Percentiles rank a stretch among this genome's conserved stretches.
Evolutionary conservation across 2,888 invertebrate genomes (phyloP).

Genomic region (Deroplatys truncata): DNA sequence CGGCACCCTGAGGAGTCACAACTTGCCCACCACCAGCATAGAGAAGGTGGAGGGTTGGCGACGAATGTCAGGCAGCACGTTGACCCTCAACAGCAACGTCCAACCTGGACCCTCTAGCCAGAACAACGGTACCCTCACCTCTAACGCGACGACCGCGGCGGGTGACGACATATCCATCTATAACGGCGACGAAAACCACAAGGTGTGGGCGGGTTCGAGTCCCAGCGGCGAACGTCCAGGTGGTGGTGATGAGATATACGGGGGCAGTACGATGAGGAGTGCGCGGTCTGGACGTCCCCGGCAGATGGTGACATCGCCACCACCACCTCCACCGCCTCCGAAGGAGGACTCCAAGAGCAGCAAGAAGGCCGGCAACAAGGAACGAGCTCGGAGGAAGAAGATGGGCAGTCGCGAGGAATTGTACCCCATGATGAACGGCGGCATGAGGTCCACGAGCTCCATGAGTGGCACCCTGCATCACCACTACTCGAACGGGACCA

Average conservation of each 20-base stretch:
- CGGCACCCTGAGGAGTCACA: conserved; percentile 48
- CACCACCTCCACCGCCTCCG: conserved; percentile 71
- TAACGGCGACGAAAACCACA: conserved; percentile 91
- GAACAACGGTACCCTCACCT: conserved; percentile 44
- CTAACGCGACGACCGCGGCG: conserved; percentile 42
- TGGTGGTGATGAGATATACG: conserved; percentile 67
- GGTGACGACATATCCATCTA: conserved; percentile 74
- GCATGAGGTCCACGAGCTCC: conserved; percentile 34
- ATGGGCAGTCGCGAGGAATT: conserved; percentile 57
- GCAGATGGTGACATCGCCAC: conserved; percentile 73
- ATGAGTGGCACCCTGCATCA: conserved; percentile 35
- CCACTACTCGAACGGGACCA: conserved; percentile 38
- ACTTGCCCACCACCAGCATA: conserved; percentile 38
- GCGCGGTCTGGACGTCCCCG: conserved; percentile 62
- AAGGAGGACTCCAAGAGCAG: conserved; percentile 66
- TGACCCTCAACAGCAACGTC: conserved; percentile 55
- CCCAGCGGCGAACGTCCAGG: conserved; percentile 53
- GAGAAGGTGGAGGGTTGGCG: conserved; percentile 57
- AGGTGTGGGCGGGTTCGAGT: conserved; percentile 81
- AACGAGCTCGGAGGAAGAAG: conserved; percentile 52
- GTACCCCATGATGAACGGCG: conserved; percentile 52
- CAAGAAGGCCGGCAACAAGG: conserved; percentile 46
- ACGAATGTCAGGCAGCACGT: conserved; percentile 53
- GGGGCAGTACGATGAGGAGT: conserved; percentile 54
- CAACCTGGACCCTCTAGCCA: conserved; percentile 38